phyloP scores from a whole-genome alignment of 2,888 invertebrate species.

The Mesorhabditis sp. region DNA sequence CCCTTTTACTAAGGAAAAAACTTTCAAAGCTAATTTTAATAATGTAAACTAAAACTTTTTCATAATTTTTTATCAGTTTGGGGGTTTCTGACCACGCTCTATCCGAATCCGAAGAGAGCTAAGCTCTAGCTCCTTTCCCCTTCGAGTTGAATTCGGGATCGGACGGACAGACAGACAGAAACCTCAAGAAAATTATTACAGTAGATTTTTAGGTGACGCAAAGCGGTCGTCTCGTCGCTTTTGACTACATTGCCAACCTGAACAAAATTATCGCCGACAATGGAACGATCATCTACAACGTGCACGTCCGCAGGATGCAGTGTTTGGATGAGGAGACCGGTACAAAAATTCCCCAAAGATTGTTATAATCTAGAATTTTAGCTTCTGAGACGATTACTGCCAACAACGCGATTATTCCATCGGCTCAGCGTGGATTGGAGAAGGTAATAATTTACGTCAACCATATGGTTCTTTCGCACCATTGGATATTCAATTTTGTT shows the following conservation, averaged over 20 bases:
- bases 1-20: no score
- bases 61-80: no score
- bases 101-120: no score
- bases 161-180: no score
- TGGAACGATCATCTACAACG: conserved; percentile 23
- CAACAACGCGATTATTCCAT: neutral
- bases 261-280: conserved; percentile 26
- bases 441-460: neutral
- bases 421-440: neutral
- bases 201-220: conserved; percentile 8
- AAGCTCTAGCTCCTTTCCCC: no score
- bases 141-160: no score
- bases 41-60: no score
- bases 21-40: no score
- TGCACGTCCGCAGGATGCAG: conserved; percentile 25
- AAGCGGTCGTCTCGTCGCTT: conserved; percentile 27
- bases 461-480: no score
- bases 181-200: neutral
- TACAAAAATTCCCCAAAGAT: no score
- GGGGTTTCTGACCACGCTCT: no score
- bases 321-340: conserved; percentile 23
- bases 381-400: conserved; percentile 1
- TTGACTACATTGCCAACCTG: conserved; percentile 42
- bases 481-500: no score
- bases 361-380: neutral